Evolutionary conservation across 2,888 invertebrate species (phyloP), one percentile per base, ranked within the genome.

Genomic region (Idaea straminata): DNA sequence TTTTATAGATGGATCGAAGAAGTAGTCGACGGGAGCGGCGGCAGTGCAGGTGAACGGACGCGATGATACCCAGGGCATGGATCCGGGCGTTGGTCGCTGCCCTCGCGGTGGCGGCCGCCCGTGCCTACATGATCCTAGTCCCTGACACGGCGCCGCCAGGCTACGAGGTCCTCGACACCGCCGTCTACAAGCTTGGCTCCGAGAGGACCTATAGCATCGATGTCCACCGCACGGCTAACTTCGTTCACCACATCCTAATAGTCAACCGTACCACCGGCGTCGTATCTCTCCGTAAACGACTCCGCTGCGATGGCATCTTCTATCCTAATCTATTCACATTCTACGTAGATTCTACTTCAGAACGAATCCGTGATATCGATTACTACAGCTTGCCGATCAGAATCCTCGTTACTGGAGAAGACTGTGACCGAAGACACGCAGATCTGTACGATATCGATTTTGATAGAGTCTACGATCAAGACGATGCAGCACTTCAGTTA

Each of bases 271-370:
- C 95, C 77, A 95, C 94, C 70, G 97, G 97, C 15, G 94, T 95
- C 72, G 96, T 97, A 66, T 94, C 94, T n/a, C 89, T 97, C 57
- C 94, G 95, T 72, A 95, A 95, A 78, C 93, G 94, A 64, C 89
- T 97, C 15, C 94, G 95, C 80, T 97, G 97, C 86, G 96, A 97
- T 78, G 97, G 97, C 69, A 93, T 96, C 47, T 95, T 95, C 73
- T 97, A 97, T 82, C 97, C 97, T 0, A 96, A 96, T 78, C 93
- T 97, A 65, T 97, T 98, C 84, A 97, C 97, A 5, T 95, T 97
- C 81, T 96, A 97, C 86, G 95, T 98, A 69, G 97, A 98, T 83
- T 97, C 97, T 57, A 96, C 96, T 63, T 96, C 97, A 70, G 96
- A 96, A 77, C 92, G 96, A 64, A 92, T 96, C 70, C 94, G 96